Conservation (phyloP, 2,888 invertebrate species). For the Clivina fossor region DNA sequence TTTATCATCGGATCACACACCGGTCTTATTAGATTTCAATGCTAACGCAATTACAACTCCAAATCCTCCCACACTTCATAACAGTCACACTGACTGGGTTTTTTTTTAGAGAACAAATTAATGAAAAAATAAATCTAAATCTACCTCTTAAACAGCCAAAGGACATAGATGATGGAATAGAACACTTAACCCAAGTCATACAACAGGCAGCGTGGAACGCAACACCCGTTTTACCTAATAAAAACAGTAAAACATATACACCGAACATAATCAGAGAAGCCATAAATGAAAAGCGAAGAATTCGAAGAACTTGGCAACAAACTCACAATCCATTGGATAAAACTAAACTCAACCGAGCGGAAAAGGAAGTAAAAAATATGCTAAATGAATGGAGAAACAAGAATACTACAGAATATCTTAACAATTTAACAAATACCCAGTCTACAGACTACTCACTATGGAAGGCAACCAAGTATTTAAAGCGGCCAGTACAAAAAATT, state of each 20-base stretch:
- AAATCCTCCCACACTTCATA: slow-evolving; percentile 8
- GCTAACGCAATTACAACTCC: neutral
- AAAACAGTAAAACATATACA: slow-evolving; percentile 1
- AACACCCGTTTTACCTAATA: slow-evolving; percentile 11
- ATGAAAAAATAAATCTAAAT: slow-evolving; percentile 10
- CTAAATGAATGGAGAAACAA: slow-evolving; percentile 21
- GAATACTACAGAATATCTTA: slow-evolving; percentile 5
- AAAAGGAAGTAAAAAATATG: slow-evolving; percentile 12
- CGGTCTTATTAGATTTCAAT: neutral
- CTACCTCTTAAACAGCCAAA: slow-evolving; percentile 1
- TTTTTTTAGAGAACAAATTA: slow-evolving; percentile 1
- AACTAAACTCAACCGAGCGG: slow-evolving; percentile 21
- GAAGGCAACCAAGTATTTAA: slow-evolving; percentile 35
- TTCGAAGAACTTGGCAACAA: slow-evolving; percentile 22
- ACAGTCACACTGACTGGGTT: slow-evolving; percentile 12
- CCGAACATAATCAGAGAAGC: slow-evolving; percentile 11
- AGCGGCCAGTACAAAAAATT: slow-evolving; percentile 27
- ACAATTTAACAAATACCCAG: neutral
- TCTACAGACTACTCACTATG: slow-evolving; percentile 1
- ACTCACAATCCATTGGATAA: slow-evolving; percentile 24
- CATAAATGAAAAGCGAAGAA: slow-evolving; percentile 22
- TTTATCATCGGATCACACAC: slow-evolving; percentile 30
- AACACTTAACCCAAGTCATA: slow-evolving; percentile 8
- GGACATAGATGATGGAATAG: slow-evolving; percentile 6
- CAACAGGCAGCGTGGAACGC: slow-evolving; percentile 21